Evolutionary conservation across 30 jellyfish, hydroid and myxozoan genomes (phyloP).

Genomic region (Rhopilema esculentum): DNA sequence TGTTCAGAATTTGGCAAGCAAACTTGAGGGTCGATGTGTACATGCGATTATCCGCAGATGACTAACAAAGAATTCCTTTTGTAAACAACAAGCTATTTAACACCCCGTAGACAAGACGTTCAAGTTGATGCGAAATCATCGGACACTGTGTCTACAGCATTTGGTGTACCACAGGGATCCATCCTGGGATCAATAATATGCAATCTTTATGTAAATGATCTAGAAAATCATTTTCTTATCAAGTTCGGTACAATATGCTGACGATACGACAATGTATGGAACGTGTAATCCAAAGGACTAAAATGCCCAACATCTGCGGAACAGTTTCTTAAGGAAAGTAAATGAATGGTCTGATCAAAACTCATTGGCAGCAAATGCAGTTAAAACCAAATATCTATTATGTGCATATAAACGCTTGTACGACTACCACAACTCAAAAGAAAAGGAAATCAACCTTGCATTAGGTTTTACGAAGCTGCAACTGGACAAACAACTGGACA

Average conservation of each 20-base stretch:
- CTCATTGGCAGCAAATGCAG: slow-evolving; percentile 71
- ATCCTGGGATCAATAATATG: slow-evolving; percentile 69
- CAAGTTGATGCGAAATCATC: slow-evolving; percentile 40
- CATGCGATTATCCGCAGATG: too few relatives aligned
- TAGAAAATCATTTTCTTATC: slow-evolving; percentile 56
- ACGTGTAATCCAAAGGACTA: slow-evolving; percentile 59
- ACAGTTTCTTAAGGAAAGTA: slow-evolving; percentile 52
- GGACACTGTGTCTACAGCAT: not conserved
- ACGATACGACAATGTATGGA: slow-evolving; percentile 74
- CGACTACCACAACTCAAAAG: slow-evolving; percentile 60
- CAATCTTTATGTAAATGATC: slow-evolving; percentile 70
- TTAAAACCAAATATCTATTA: slow-evolving; percentile 51
- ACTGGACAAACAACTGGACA: slow-evolving; percentile 62
- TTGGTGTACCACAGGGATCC: slow-evolving; percentile 64
- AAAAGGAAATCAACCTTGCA: slow-evolving; percentile 46
- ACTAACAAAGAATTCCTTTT: slow-evolving; percentile 41
- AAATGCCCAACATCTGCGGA: slow-evolving; percentile 37
- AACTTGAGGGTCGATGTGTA: too few relatives aligned
- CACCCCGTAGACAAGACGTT: slow-evolving; percentile 34
- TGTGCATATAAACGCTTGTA: slow-evolving; percentile 62
- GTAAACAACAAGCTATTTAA: slow-evolving; percentile 50
- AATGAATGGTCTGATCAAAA: slow-evolving; percentile 66
- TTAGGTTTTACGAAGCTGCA: slow-evolving; percentile 62
- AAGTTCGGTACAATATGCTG: slow-evolving; percentile 71
- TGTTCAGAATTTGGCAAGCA: too few relatives aligned